phyloP scores from a whole-genome alignment of 2,797 vertebrate genomes.

The Hirundo rustica region DNA sequence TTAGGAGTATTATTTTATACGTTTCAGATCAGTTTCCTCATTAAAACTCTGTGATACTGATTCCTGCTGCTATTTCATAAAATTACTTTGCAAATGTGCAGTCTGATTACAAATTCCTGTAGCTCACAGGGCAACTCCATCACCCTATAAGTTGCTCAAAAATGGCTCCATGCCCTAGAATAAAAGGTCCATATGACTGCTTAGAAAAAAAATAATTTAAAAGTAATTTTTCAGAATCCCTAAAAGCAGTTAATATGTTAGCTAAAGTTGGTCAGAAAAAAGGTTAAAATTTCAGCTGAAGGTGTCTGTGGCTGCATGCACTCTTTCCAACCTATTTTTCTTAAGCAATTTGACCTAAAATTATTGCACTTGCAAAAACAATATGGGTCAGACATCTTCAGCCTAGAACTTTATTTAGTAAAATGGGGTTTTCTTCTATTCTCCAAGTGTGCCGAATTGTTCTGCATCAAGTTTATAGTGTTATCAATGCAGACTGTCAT shows the following conservation, averaged over 20 bases:
- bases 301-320: not conserved
- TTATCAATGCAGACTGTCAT: not conserved
- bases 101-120: not conserved
- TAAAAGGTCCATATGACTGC: not conserved
- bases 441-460: not conserved
- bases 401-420: constrained; percentile 2
- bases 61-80: not conserved
- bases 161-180: not conserved
- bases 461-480: not conserved
- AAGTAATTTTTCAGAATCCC: not conserved
- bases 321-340: not conserved
- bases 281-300: not conserved
- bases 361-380: not conserved
- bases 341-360: constrained; percentile 14
- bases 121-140: not conserved
- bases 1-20: not conserved
- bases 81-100: not conserved
- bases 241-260: not conserved
- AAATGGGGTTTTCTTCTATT: not conserved
- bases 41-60: not conserved
- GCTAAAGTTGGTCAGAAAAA: not conserved
- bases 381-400: not conserved
- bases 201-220: not conserved
- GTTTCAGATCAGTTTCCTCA: not conserved
- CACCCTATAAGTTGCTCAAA: not conserved